A percentile compares a stretch with the other conserved stretches of the same genome.
phyloP scores from a whole-genome alignment of 2,888 invertebrate species.

The Spisula solida region DNA sequence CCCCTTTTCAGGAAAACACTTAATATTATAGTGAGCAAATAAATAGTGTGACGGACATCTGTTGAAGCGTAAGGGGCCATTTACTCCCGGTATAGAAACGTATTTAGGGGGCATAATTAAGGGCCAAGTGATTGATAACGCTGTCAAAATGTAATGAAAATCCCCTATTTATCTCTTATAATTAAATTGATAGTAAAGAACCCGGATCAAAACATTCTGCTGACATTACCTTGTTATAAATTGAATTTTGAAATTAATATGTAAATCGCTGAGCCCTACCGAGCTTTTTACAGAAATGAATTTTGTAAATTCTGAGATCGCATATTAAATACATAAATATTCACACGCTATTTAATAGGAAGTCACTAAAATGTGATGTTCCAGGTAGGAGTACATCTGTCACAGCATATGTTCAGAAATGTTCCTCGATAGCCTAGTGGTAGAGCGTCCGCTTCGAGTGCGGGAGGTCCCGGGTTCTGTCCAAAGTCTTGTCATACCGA shows the following conservation, averaged over 20 bases:
- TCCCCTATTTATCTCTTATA: conserved; percentile 33
- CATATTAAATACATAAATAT: conserved; percentile 20
- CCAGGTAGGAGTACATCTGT: background rate
- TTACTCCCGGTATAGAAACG: conserved; percentile 47
- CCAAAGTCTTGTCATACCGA: too few relatives aligned
- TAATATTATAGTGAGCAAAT: conserved; percentile 66
- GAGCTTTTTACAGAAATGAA: background rate
- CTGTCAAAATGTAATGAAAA: conserved; percentile 45
- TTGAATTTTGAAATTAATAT: conserved; percentile 31
- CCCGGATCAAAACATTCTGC: background rate
- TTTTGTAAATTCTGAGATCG: conserved; percentile 3
- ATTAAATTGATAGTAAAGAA: conserved; percentile 34
- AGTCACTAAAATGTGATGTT: background rate
- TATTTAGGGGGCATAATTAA: conserved; percentile 60
- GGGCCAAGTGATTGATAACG: conserved; percentile 46
- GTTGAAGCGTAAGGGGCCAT: conserved; percentile 51
- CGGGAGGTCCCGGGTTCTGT: too few relatives aligned
- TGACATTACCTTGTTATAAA: conserved; percentile 10
- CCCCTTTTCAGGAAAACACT: conserved; percentile 35
- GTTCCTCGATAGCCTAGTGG: too few relatives aligned
- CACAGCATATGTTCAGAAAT: background rate
- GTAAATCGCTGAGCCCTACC: conserved; percentile 3
- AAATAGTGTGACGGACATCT: conserved; percentile 60
- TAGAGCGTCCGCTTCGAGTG: too few relatives aligned
- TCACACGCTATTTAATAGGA: background rate